Evolutionary conservation across 2,888 invertebrate species (phyloP), one percentile per base, ranked within the genome.

Genomic region (Strigamia transsilvanica): DNA sequence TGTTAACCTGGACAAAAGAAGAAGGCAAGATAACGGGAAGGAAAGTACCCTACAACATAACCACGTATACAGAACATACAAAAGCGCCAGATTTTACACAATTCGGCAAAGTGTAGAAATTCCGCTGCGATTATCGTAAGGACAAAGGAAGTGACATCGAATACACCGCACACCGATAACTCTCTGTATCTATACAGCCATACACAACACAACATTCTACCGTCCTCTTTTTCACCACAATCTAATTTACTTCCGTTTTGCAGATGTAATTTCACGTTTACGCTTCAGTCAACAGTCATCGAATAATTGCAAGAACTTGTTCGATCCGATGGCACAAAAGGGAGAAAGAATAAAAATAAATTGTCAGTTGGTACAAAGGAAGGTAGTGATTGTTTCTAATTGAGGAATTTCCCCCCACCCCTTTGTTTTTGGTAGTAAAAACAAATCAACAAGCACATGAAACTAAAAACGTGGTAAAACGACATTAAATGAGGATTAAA

Each of bases 1-100:
- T 73, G 73, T 73, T 73, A 23, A 73, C 73, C 73, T 73, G 73
- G 15, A 73, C 73, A 73, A 73, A 73, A 73, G 61, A 18, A 66
- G 73, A 73, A 27, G 73, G 73, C 12, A 56, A 73, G 73, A 73
- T 73, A 73, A 73, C 73, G 32, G 32, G 73, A 73, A 32, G 73
- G 23, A 73, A 73, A 73, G 73, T 32, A 32, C 27, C 27, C 61
- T 73, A n/a, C 73, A 73, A 73, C 73, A 73, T 73, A 73, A 73
- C 32, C 73, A 73, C 73, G 73, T 73, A 7, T 27, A 73, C 73
- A 73, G 27, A 5, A 27, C 73, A 13, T 6, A 73, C 32, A 73
- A 73, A 10, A 73, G 73, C 0, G 73, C 2, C 13, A 1, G 32
- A 23, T 73, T 73, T 73, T 73, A 73, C 73, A 32, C 73, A 32